Percentiles rank a stretch among this genome's conserved stretches.
These are phyloP conservation scores for Takifugu flavidus DNA, from an alignment of 2,113 vertebrate genomes.

Conservation along the genomic window DNA sequence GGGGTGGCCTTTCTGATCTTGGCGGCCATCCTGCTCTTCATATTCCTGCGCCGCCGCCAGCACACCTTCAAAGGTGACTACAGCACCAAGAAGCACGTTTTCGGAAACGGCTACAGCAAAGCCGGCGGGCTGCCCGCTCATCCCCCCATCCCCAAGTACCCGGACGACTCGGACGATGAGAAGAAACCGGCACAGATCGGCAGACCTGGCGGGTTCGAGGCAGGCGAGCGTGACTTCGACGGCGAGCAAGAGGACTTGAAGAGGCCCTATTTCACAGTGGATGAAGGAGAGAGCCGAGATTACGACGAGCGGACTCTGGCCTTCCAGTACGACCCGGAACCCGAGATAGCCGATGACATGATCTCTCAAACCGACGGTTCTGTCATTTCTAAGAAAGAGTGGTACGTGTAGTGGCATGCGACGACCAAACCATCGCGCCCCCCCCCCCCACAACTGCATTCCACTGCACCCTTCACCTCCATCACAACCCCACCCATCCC, in stretches of 20 bases:
- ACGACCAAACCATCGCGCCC: slow-evolving; percentile 38
- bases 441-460: slow-evolving; percentile 48
- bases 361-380: slow-evolving; percentile 98
- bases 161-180: slow-evolving; percentile 93
- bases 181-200: slow-evolving; percentile 89
- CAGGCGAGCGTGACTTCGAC: slow-evolving; percentile 81
- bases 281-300: slow-evolving; percentile 87
- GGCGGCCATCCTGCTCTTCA: slow-evolving; percentile 82
- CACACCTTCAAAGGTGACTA: slow-evolving; percentile 99
- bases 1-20: slow-evolving; percentile 83
- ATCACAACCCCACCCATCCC: slow-evolving; percentile 41
- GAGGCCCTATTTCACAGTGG: slow-evolving; percentile 96
- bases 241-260: slow-evolving; percentile 89
- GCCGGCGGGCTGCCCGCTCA: slow-evolving; percentile 83
- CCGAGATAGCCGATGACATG: slow-evolving; percentile 94
- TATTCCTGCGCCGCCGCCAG: slow-evolving; percentile 89
- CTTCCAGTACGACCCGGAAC: slow-evolving; percentile 93
- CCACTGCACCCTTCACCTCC: slow-evolving; percentile 40
- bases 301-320: slow-evolving; percentile 92
- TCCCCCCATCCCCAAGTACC: slow-evolving; percentile 89
- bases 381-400: slow-evolving; percentile 99
- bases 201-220: slow-evolving; percentile 71
- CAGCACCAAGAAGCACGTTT: slow-evolving; percentile 98
- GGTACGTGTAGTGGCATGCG: slow-evolving; percentile 89
- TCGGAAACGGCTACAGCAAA: slow-evolving; percentile 96